These are phyloP conservation scores for Molossus alvarezi DNA, from an alignment of 2,797 vertebrate species.

Conservation along the genomic window DNA sequence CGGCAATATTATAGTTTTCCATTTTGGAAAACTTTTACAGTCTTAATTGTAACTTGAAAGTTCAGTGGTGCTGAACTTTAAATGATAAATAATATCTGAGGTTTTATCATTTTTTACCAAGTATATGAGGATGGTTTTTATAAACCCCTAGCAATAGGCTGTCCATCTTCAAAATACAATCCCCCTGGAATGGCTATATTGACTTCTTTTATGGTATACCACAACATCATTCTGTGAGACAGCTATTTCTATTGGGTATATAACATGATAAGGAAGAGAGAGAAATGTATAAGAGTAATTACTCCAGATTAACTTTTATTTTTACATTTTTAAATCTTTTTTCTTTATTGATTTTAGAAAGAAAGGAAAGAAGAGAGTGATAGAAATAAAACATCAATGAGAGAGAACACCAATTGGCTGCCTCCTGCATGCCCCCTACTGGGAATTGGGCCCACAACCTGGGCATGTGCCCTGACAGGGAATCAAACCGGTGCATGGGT, in stretches of 20 bases:
- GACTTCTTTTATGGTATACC: not conserved
- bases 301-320: not conserved
- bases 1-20: slow-evolving; percentile 8
- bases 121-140: slow-evolving; percentile 7
- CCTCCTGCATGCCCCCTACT: too few relatives aligned
- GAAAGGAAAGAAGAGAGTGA: too few relatives aligned
- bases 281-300: not conserved
- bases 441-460: too few relatives aligned
- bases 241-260: not conserved
- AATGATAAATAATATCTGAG: slow-evolving; percentile 48
- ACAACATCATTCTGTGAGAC: not conserved
- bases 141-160: not conserved
- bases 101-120: slow-evolving; percentile 28
- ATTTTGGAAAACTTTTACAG: slow-evolving; percentile 41
- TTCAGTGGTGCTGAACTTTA: slow-evolving; percentile 63
- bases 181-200: not conserved
- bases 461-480: too few relatives aligned
- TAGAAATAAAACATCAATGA: too few relatives aligned
- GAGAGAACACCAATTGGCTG: too few relatives aligned
- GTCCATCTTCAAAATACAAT: not conserved
- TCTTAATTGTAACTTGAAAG: slow-evolving; percentile 60
- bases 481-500: too few relatives aligned
- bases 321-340: too few relatives aligned
- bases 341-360: too few relatives aligned
- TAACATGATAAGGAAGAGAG: not conserved